These are phyloP conservation scores for Acrobasis suavella DNA, from an alignment of 2,888 invertebrate genomes.

Conservation along the genomic window DNA sequence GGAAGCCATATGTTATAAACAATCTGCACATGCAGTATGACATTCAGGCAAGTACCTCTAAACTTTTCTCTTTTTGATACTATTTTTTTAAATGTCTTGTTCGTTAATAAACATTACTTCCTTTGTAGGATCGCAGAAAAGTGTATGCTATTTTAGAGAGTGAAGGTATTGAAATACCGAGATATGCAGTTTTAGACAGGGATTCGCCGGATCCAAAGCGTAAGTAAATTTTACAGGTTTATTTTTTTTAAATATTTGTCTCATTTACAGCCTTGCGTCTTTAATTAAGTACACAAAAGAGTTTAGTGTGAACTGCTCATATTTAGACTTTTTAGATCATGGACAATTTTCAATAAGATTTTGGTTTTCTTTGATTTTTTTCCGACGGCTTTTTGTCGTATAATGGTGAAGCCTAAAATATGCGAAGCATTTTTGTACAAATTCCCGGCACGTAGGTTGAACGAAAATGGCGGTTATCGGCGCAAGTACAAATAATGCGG, in stretches of 20 bases:
- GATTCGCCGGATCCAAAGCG: constrained; percentile 95
- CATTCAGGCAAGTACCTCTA: constrained; percentile 91
- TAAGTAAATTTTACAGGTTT: constrained; percentile 68
- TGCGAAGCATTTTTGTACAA: too few relatives aligned
- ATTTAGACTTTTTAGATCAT: too few relatives aligned
- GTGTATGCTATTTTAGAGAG: constrained; percentile 97
- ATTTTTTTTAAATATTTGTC: not conserved
- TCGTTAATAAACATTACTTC: not conserved
- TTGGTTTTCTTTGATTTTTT: too few relatives aligned
- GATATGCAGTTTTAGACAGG: constrained; percentile 97
- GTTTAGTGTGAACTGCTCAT: too few relatives aligned
- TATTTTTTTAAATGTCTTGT: not conserved
- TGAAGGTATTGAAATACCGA: constrained; percentile 98
- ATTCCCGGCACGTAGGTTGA: too few relatives aligned
- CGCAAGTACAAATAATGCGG: too few relatives aligned
- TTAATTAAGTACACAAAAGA: too few relatives aligned
- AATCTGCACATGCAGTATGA: constrained; percentile 99
- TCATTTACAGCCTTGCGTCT: not conserved
- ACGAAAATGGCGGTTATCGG: too few relatives aligned
- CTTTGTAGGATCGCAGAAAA: constrained; percentile 90
- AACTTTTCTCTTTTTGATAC: not conserved
- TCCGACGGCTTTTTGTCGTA: too few relatives aligned
- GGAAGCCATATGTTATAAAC: constrained; percentile 98
- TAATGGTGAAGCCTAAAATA: too few relatives aligned
- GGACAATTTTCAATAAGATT: too few relatives aligned